Evolutionary conservation across 2,797 vertebrate species (phyloP), one percentile per base, ranked within the genome.

Genomic region (Sebastolobus alascanus): DNA sequence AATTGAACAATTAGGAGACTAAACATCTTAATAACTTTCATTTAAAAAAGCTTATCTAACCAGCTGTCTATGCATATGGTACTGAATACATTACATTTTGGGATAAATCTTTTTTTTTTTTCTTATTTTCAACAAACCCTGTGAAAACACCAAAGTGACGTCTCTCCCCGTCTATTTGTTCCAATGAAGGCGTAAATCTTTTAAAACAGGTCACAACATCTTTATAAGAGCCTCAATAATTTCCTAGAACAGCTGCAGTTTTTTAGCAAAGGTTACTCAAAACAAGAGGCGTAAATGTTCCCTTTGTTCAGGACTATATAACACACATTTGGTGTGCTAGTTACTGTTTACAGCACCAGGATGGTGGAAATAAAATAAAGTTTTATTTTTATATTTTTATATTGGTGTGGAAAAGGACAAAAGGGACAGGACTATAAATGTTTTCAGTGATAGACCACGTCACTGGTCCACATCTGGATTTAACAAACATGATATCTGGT

Each of bases 181-280:
- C 74, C 56, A 6, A 38, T 65, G 4, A 52, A 70, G 61, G 56
- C 3, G 20, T 64, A 77, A 67, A 63, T 35, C 35, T 4, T 82
- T 82, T 68, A 22, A 72, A 82, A 79, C 40, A 64, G 65, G 72
- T 74, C 59, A 79, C 38, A 69, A 31, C 6, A 40, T 63, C 75
- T 79, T 80, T 84, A 64, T 86, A 83, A 88, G 80, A 60, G 29
- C 35, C 38, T 63, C 35, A 84, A 14, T 80, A 29, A 84, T 79
- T 77, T 77, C 52, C 27, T 1, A 33, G 22, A 82, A 29, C 86
- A 91, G 73, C 82, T 91, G 61, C 33, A 46, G 22, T 22, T 61
- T 81, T 89, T 80, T 25, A 60, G 22, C 16, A 88, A 89, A 84
- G 87, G 89, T 85, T 80, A 79, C 35, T 50, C 50, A 56, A 55